A percentile compares a stretch with the other conserved stretches of the same genome.
These are phyloP conservation scores for Macrotus californicus DNA, from an alignment of 2,113 vertebrate species.

Conservation along the genomic window DNA sequence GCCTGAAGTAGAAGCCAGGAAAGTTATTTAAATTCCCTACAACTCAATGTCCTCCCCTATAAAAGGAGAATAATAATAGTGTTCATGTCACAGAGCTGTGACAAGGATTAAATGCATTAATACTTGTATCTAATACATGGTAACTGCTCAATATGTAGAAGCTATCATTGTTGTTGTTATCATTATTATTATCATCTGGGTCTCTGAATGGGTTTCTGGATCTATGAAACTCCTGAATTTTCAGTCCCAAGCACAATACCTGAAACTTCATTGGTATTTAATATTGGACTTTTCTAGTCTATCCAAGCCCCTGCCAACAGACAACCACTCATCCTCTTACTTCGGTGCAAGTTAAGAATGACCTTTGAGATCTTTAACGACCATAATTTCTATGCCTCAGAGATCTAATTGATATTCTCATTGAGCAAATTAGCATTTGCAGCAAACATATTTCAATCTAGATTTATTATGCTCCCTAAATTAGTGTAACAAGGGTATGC, in stretches of 20 bases:
- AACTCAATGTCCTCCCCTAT: not conserved
- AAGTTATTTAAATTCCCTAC: not conserved
- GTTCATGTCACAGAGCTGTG: not conserved
- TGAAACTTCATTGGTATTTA: not conserved
- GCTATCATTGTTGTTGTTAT: not conserved
- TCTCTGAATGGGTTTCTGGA: not conserved
- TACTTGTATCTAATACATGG: not conserved
- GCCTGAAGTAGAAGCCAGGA: not conserved
- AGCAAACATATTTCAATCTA: constrained; percentile 54
- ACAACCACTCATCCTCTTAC: not conserved
- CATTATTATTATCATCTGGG: not conserved
- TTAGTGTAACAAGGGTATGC: constrained; percentile 15
- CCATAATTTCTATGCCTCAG: constrained; percentile 7
- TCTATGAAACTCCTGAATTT: not conserved
- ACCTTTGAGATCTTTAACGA: constrained; percentile 46
- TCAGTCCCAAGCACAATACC: not conserved
- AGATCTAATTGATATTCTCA: constrained; percentile 35
- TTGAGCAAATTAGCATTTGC: constrained; percentile 67
- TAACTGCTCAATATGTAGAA: not conserved
- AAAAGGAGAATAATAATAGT: not conserved
- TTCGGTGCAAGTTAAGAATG: constrained; percentile 28
- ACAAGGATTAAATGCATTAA: not conserved
- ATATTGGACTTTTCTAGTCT: not conserved
- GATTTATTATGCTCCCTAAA: constrained; percentile 48
- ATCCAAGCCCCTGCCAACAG: not conserved